phyloP scores from a whole-genome alignment of 1,140 invertebrate genomes.

The Drosophila eugracilis region DNA sequence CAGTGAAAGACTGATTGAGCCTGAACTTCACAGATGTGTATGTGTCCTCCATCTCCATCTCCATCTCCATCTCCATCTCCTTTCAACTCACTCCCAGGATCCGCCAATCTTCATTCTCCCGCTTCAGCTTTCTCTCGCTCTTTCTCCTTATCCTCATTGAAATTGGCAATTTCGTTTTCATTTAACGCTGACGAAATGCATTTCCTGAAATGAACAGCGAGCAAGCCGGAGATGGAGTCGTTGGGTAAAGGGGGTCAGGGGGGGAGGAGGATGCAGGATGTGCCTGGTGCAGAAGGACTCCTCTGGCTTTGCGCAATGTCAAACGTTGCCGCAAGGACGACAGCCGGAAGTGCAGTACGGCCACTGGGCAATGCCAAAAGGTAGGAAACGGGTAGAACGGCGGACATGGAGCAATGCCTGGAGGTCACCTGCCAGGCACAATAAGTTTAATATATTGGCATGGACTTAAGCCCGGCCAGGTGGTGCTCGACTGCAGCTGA shows the following conservation, averaged over 20 bases:
- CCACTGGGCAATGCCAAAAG: slow-evolving; percentile 24
- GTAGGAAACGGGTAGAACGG: background rate
- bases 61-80: background rate
- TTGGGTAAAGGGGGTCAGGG: slow-evolving; percentile 7
- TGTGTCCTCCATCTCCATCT: background rate
- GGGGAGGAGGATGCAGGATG: slow-evolving; percentile 31
- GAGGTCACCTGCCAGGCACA: slow-evolving; percentile 5
- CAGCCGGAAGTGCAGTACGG: slow-evolving; percentile 54
- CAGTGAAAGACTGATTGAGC: slow-evolving; percentile 36
- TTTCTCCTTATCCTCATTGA: slow-evolving; percentile 31
- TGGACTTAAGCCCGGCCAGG: slow-evolving; percentile 31
- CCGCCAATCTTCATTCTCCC: background rate
- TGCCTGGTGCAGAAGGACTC: slow-evolving; percentile 57
- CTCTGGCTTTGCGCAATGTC: slow-evolving; percentile 45
- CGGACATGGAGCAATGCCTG: background rate
- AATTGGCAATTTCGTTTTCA: slow-evolving; percentile 81
- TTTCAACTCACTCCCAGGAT: background rate
- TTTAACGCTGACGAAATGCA: slow-evolving; percentile 79
- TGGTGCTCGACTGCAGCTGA: slow-evolving; percentile 9
- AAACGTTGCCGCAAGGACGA: slow-evolving; percentile 64
- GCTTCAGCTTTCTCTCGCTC: no score
- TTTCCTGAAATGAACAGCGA: slow-evolving; percentile 75
- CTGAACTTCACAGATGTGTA: slow-evolving; percentile 9
- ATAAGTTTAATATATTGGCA: slow-evolving; percentile 52
- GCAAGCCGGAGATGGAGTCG: slow-evolving; percentile 36